Evolutionary conservation across 2,888 invertebrate genomes (phyloP).

Genomic region (Orthosia gothica): DNA sequence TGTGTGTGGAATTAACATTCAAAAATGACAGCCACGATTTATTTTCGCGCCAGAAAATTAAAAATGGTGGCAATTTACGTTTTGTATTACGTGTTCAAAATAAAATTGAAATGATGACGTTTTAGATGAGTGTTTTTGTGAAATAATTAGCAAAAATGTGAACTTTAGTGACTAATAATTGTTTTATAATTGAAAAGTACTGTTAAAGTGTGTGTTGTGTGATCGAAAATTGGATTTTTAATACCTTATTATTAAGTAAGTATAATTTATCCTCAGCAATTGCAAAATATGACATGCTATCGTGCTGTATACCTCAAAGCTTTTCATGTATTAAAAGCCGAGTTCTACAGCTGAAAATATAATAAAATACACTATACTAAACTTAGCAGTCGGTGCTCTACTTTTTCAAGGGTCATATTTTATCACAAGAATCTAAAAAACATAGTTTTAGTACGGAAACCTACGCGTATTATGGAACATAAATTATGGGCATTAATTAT

Average conservation of each 20-base stretch:
- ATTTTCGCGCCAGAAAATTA: slow-evolving; percentile 88
- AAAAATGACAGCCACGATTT: slow-evolving; percentile 83
- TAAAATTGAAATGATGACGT: slow-evolving; percentile 89
- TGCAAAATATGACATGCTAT: not conserved
- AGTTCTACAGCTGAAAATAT: slow-evolving; percentile 20
- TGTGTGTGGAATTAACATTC: slow-evolving; percentile 65
- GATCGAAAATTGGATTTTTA: slow-evolving; percentile 63
- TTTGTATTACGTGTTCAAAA: slow-evolving; percentile 88
- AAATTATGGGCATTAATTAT: slow-evolving; percentile 30
- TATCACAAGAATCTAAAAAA: slow-evolving; percentile 52
- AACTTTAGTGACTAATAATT: slow-evolving; percentile 54
- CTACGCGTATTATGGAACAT: slow-evolving; percentile 30
- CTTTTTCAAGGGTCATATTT: slow-evolving; percentile 54
- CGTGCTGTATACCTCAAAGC: not conserved
- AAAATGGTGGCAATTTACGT: slow-evolving; percentile 83
- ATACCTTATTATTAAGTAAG: slow-evolving; percentile 53
- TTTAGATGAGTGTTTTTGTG: slow-evolving; percentile 64
- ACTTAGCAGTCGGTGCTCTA: slow-evolving; percentile 42
- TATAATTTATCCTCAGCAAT: slow-evolving; percentile 13
- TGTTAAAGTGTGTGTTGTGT: slow-evolving; percentile 63
- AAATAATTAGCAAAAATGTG: slow-evolving; percentile 81
- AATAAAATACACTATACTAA: slow-evolving; percentile 24
- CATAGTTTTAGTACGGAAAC: slow-evolving; percentile 45
- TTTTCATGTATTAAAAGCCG: slow-evolving; percentile 34
- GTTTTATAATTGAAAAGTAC: slow-evolving; percentile 57